Base-by-base conservation (phyloP, 2,113 vertebrate genomes). In the Periophthalmodon schlosseri region DNA sequence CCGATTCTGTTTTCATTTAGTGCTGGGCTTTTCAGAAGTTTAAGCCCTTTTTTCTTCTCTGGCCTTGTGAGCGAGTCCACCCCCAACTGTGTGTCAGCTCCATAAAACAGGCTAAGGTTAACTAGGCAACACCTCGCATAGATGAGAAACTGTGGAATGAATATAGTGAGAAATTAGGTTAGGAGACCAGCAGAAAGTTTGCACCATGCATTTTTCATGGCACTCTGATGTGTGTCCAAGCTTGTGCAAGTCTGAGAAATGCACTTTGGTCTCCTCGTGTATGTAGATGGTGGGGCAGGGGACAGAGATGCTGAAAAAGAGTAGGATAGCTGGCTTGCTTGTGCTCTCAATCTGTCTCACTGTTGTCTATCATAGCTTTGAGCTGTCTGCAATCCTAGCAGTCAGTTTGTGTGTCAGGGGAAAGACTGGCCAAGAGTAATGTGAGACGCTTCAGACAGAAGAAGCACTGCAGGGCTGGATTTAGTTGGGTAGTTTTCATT, bases 141-240 rank as follows among this genome's bases (percentile, higher is more conserved):
- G 33, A 70, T n/a, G 8, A 85, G 73, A 69, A 77, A 79, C 79
- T 64, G 66, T 81, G 68, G 54, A 39, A 66, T 44, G 63, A 73
- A 67, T 24, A 63, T 20, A 63, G 74, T 66, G 73, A 77, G 73
- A 73, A 78, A 75, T 57, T 60, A 79, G 72, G 82, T 63, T 72
- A 70, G 69, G 73, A 70, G 73, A 74, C 61, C 21, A 47, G 69
- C 72, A 80, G 69, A 84, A 86, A 88, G 84, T 92, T 91, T 87
- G 74, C 79, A 72, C 66, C 83, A 89, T 90, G 86, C 84, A 87
- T 91, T 90, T 91, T 89, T 85, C 75, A 89, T 88, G 57, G 58
- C 68, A 68, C 81, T 72, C 16, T 33, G 70, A 74, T 80, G 72
- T 57, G 49, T 78, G 70, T 49, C 12, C 67, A 68, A 46, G 57